These are phyloP conservation scores for Cladopsammia gracilis DNA, from an alignment of 64 coral and sea anemone species.

Conservation along the genomic window DNA sequence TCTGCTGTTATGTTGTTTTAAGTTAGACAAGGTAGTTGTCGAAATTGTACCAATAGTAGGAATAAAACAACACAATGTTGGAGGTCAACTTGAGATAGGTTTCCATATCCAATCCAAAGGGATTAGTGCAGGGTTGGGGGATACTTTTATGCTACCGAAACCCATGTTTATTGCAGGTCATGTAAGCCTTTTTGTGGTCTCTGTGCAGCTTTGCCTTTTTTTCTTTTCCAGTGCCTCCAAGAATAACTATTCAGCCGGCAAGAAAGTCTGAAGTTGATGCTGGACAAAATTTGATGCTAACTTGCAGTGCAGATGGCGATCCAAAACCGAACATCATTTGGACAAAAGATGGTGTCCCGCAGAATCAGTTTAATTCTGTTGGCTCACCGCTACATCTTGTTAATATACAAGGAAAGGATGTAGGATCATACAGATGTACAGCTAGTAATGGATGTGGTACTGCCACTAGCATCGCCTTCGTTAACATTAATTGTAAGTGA, in stretches of 20 bases:
- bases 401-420: neutral
- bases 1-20: too few relatives aligned
- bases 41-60: too few relatives aligned
- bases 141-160: too few relatives aligned
- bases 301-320: neutral
- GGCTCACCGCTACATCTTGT: neutral
- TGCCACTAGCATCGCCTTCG: neutral
- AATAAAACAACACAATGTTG: too few relatives aligned
- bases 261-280: neutral
- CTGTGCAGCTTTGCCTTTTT: too few relatives aligned
- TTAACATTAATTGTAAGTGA: slow-evolving; percentile 7
- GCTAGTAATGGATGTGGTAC: slow-evolving; percentile 11
- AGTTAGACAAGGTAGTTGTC: too few relatives aligned
- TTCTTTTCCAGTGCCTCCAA: slow-evolving; percentile 3
- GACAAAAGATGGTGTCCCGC: neutral
- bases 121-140: too few relatives aligned
- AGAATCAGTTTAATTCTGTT: neutral
- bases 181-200: too few relatives aligned
- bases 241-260: neutral
- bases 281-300: neutral
- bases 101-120: too few relatives aligned
- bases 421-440: slow-evolving; percentile 33
- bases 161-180: too few relatives aligned
- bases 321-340: neutral
- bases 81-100: too few relatives aligned